Evolutionary conservation across 2,797 vertebrate species (phyloP).

Genomic region (Euphonia xanthogaster): DNA sequence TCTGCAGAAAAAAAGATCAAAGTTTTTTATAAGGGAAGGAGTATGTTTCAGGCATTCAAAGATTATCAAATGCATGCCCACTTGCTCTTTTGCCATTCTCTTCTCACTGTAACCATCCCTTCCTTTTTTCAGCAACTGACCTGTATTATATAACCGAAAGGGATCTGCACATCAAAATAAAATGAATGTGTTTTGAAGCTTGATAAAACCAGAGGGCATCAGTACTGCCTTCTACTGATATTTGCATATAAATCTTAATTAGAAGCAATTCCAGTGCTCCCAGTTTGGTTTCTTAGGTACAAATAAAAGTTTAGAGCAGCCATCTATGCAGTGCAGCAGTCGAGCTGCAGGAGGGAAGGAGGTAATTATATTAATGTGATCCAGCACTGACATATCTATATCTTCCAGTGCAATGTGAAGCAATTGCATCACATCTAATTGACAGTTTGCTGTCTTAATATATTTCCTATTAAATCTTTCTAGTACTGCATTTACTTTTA

Average conservation of each 20-base stretch:
- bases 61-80: background rate
- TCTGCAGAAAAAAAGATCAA: background rate
- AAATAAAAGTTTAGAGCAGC: slow-evolving; percentile 25
- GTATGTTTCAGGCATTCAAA: background rate
- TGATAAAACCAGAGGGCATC: background rate
- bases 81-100: background rate
- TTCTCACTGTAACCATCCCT: background rate
- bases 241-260: background rate
- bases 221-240: background rate
- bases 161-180: slow-evolving; percentile 6
- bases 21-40: background rate
- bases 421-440: slow-evolving; percentile 19
- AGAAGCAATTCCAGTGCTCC: slow-evolving; percentile 26
- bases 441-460: slow-evolving; percentile 8
- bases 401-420: slow-evolving; percentile 28
- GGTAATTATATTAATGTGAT: slow-evolving; percentile 40
- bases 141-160: background rate
- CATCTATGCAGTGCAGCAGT: background rate
- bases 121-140: background rate
- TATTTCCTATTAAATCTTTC: slow-evolving; percentile 23
- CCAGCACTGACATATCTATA: slow-evolving; percentile 3
- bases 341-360: slow-evolving; percentile 5
- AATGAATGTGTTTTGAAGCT: background rate
- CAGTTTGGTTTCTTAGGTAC: slow-evolving; percentile 11
- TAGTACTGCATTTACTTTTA: background rate